Base-by-base conservation (phyloP, 2,888 invertebrate species). In the Hedya salicella region DNA sequence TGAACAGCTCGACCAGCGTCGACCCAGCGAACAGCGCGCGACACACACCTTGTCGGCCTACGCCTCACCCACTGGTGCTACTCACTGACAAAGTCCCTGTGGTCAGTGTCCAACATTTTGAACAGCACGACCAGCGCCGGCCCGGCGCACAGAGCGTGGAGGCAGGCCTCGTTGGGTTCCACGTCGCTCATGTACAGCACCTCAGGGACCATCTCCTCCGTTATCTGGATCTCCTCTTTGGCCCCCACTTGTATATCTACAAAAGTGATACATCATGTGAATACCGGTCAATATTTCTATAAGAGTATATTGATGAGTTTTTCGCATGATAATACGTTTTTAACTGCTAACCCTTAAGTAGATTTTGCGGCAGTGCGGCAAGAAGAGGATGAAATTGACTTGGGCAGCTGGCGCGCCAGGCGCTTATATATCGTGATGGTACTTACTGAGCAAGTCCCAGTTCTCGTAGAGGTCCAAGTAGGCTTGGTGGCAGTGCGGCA, bases 171-270 rank as follows among this genome's bases (percentile, higher is more conserved):
- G 73, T 92, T 92, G 0, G 81, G 81, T 8, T 91, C 89, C 17
- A 92, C 81, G 69, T 92, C 92, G 50, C 92, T 90, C 91, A 91
- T 89, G 74, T 91, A 92, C 1, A 92, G 67, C 0, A 80, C 85
- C 64, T 92, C 92, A 21, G 76, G 80, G 0, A 75, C 77, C 0
- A 61, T 66, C 0, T 78, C 77, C 69, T 89, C 87, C 0, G 79
- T 81, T 21, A 91, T 32, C 16, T 80, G 76, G 0, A 87, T 42
- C 0, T 76, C 77, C 36, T 92, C 92, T 53, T 91, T 92, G 0
- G 87, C 89, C 0, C 79, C 78, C 48, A 92, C 89, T 30, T 75
- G 75, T 36, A 91, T 73, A 56, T 80, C 91, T 91, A 72, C 1
- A 25, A 52, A n/a, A 48, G 16, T 6, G 17, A 17, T 36, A 19